A percentile compares a stretch with the other conserved stretches of the same genome.
These are phyloP conservation scores for Rattus rattus DNA, from an alignment of 2,113 vertebrate species.

Conservation along the genomic window DNA sequence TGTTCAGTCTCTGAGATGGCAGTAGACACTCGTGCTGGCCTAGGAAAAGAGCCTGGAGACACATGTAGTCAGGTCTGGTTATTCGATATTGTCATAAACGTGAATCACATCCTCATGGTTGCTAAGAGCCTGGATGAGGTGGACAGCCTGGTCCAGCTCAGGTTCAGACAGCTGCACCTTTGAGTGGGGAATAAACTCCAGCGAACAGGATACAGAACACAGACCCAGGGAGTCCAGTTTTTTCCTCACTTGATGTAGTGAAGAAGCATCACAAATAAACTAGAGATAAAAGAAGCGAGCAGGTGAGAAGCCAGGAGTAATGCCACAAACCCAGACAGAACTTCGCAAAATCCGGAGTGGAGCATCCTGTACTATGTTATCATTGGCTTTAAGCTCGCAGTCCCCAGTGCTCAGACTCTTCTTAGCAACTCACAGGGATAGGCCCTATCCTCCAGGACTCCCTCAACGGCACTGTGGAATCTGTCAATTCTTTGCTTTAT, in stretches of 20 bases:
- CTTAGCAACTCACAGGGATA: not conserved
- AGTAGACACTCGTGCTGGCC: not conserved
- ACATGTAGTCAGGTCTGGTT: fast-evolving
- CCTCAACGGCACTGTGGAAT: not conserved
- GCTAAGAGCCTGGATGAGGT: constrained; percentile 87
- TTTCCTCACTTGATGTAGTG: constrained; percentile 85
- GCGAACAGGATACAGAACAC: constrained; percentile 82
- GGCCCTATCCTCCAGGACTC: not conserved
- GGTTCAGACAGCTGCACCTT: constrained; percentile 81
- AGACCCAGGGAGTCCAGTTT: constrained; percentile 88
- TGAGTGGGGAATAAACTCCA: constrained; percentile 89
- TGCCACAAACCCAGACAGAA: not conserved
- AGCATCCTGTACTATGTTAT: not conserved
- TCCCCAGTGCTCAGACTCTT: not conserved
- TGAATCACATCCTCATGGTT: constrained; percentile 88
- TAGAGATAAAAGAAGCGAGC: constrained; percentile 71
- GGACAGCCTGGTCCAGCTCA: constrained; percentile 86
- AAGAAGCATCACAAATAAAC: constrained; percentile 90
- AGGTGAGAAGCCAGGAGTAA: constrained; percentile 8
- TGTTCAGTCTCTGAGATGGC: not conserved
- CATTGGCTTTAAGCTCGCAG: not conserved
- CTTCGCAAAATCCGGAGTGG: not conserved
- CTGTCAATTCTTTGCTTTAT: not conserved
- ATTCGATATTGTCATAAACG: constrained; percentile 93
- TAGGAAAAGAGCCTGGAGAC: not conserved